Evolutionary conservation across 2,888 invertebrate species (phyloP).

Genomic region (Rugalucina vietnamica): DNA sequence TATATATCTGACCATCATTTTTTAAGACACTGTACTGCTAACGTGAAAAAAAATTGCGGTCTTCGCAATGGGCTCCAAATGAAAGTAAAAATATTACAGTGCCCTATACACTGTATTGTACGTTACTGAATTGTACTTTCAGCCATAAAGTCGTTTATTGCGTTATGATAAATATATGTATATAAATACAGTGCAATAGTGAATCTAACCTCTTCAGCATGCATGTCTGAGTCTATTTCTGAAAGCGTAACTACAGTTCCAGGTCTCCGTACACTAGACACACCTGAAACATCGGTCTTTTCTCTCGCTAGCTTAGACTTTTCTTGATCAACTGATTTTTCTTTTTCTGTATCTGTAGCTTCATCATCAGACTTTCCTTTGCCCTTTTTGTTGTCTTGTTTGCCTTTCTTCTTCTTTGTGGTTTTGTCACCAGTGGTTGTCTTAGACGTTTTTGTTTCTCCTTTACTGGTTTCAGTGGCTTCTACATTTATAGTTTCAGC

Average conservation of each 20-base stretch:
- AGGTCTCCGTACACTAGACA: not conserved
- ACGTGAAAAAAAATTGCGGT: too few species aligned
- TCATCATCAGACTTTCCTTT: not conserved
- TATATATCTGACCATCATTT: too few species aligned
- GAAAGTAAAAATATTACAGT: too few species aligned
- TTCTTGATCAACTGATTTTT: not conserved
- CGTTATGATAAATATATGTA: too few species aligned
- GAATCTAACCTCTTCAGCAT: too few species aligned
- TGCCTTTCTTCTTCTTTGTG: not conserved
- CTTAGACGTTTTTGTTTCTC: not conserved
- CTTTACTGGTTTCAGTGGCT: not conserved
- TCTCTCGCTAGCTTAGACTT: constrained; percentile 11
- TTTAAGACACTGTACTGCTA: too few species aligned
- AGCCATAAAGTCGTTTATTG: too few species aligned
- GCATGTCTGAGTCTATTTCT: not conserved
- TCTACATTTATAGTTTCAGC: not conserved
- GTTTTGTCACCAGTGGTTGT: not conserved
- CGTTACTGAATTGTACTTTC: too few species aligned
- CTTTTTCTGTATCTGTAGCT: not conserved
- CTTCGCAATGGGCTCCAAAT: too few species aligned
- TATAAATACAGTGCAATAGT: too few species aligned
- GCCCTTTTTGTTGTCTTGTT: not conserved
- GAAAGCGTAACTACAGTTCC: not conserved
- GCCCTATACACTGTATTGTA: too few species aligned
- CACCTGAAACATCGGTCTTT: constrained; percentile 16